Evolutionary conservation across 2,113 vertebrate genomes (phyloP).

Genomic region (Hydrolagus affinis): DNA sequence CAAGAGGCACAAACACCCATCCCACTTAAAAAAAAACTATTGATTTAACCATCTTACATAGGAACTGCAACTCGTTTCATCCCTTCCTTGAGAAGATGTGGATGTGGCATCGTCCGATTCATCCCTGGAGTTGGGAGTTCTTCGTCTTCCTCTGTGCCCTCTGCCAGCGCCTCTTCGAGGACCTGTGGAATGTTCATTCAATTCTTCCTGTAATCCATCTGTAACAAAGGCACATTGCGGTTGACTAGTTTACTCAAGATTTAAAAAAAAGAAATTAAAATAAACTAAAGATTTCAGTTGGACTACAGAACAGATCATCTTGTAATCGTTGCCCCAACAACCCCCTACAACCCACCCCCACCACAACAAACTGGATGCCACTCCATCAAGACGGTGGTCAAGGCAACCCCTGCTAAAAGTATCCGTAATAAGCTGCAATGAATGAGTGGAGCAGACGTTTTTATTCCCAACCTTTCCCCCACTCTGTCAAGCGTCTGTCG

Average conservation of each 20-base stretch:
- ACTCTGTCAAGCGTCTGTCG: too few relatives aligned
- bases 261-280: neutral
- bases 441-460: too few relatives aligned
- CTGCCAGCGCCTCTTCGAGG: conserved; percentile 79
- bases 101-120: conserved; percentile 84
- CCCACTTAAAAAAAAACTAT: conserved; percentile 29
- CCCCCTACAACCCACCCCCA: too few relatives aligned
- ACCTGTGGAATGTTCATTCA: conserved; percentile 80
- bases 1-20: conserved; percentile 44
- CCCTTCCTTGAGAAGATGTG: conserved; percentile 85
- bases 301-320: too few relatives aligned
- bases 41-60: conserved; percentile 64
- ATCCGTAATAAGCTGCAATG: too few relatives aligned
- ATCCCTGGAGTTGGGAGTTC: conserved; percentile 71
- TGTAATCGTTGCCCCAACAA: too few relatives aligned
- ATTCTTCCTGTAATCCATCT: conserved; percentile 77
- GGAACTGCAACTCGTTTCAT: conserved; percentile 87
- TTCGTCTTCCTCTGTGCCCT: conserved; percentile 77
- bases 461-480: too few relatives aligned
- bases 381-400: too few relatives aligned
- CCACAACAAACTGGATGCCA: too few relatives aligned
- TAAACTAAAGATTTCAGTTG: too few relatives aligned
- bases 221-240: conserved; percentile 32
- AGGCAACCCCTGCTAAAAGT: too few relatives aligned
- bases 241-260: neutral